Evolutionary conservation across 2,888 invertebrate genomes (phyloP), one percentile per base, ranked within the genome.

Genomic region (Notocelia uddmanniana): DNA sequence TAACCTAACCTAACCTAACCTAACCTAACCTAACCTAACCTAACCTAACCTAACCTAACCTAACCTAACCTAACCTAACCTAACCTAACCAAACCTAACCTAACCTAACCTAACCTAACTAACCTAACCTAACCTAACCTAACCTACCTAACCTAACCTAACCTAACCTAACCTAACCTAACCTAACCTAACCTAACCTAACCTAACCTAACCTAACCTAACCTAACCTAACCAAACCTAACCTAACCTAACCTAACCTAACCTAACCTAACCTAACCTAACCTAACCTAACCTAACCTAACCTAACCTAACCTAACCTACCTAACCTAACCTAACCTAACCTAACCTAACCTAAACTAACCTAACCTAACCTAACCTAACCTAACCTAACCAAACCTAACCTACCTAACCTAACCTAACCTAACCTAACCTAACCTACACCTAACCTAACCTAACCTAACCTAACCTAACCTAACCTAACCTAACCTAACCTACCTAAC

Each of bases 331-430:
- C 60, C 54, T 54, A 69, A 73, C 66, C 73, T 69, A 69, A 69
- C 67, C 69, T 73, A 63, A 58, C 58, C 21, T 52, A 64, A 59
- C 66, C 58, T 70, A 52, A 64, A 45, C 64, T 59, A 66, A 66
- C 52, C 41, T 66, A 54, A 59, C 68, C 64, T 63, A 60, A 62
- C 58, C 57, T 67, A 68, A 66, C 64, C 55, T 67, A 62, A 60
- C 64, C 68, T 73, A 67, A 68, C 68, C 62, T 68, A 69, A 58
- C 68, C 58, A 62, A 66, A 73, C 73, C 68, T 59, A 67, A 68
- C 64, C 66, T 73, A 60, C 26, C 26, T 26, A 26, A 26, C 26
- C 26, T 26, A 26, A 26, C 26, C 26, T 26, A 26, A 26, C 26
- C 26, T 26, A 26, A 26, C 26, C 26, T 26, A 26, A 26, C 26